Base-by-base conservation (phyloP, 2,113 vertebrate species). In the Clarias magur region DNA sequence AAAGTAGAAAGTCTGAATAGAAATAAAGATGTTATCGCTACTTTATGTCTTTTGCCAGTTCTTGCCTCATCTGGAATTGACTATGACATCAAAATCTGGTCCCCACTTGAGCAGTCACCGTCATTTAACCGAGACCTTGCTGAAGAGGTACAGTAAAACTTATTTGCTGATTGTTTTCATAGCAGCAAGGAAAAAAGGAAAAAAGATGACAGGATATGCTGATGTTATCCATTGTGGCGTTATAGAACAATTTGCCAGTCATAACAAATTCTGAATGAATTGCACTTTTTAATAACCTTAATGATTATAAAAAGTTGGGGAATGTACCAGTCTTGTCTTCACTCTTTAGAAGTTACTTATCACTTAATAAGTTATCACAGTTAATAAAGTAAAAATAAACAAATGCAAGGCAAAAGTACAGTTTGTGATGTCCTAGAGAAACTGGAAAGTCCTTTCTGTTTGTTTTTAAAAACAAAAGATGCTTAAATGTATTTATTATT, bases 31-130 rank as follows among this genome's bases (percentile, higher is more conserved):
- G 15, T 54, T 54, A 53, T 87, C 3, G 30, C 34, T 65, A 16
- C 11, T 3, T 81, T 57, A 19, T 62, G 25, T 65, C 21, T 92
- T 84, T 57, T 95, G 94, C 86, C 93, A 99, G 98, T 99, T 95
- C 94, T 99, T 88, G 98, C 98, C 34, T 99, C 98, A 87, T 99
- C 98, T 82, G 98, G 98, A 90, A 99, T 99, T 89, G 98, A 99
- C 95, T 99, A 99, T 80, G 97, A 99, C 87, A 97, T 99, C 94
- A 99, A 99, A 95, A 97, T 99, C 86, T 99, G 98, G 98, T 99
- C 98, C 0, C 98, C 98, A 0, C 92, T 98, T 90, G 97, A 99
- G 91, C 95, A 96, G 90, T 96, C 96, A 4, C 93, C 96, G 53
- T 97, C 97, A 88, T 99, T 99, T 94, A 99, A 99, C 94, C 95